Percentiles rank a stretch among this genome's conserved stretches.
These are phyloP conservation scores for Spizaetus ornatus DNA, from an alignment of 2,113 vertebrate species.

Conservation along the genomic window DNA sequence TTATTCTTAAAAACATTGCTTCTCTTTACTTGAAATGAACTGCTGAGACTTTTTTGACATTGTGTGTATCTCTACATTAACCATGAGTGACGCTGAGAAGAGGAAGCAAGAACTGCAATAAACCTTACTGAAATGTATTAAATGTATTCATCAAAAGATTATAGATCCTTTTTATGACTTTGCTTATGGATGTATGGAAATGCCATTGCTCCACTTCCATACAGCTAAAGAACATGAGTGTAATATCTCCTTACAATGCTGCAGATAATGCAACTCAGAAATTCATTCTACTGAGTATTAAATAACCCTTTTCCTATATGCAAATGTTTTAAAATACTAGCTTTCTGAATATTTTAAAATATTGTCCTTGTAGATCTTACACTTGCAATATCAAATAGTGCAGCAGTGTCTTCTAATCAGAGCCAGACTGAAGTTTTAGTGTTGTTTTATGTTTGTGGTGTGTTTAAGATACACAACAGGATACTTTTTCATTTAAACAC, in stretches of 20 bases:
- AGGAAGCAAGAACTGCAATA: not conserved
- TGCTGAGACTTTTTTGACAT: not conserved
- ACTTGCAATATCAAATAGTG: not conserved
- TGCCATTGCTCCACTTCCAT: not conserved
- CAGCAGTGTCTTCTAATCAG: not conserved
- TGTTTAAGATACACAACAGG: not conserved
- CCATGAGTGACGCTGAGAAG: not conserved
- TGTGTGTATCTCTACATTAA: not conserved
- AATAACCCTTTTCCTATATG: not conserved
- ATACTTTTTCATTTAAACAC: not conserved
- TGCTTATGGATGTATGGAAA: not conserved
- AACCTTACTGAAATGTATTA: not conserved
- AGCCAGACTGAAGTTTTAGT: not conserved
- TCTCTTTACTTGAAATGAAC: not conserved
- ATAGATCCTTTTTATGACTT: not conserved
- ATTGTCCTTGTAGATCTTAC: not conserved
- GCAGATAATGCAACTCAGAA: not conserved
- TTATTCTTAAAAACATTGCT: not conserved
- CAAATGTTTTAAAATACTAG: not conserved
- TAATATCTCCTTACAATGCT: not conserved
- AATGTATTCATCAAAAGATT: not conserved
- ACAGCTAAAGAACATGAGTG: not conserved
- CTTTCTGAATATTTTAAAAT: slow-evolving; percentile 25
- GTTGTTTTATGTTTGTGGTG: not conserved
- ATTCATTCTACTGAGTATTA: not conserved